Conservation (phyloP, 2,113 vertebrate genomes). For the Triplophysa dalaica region DNA sequence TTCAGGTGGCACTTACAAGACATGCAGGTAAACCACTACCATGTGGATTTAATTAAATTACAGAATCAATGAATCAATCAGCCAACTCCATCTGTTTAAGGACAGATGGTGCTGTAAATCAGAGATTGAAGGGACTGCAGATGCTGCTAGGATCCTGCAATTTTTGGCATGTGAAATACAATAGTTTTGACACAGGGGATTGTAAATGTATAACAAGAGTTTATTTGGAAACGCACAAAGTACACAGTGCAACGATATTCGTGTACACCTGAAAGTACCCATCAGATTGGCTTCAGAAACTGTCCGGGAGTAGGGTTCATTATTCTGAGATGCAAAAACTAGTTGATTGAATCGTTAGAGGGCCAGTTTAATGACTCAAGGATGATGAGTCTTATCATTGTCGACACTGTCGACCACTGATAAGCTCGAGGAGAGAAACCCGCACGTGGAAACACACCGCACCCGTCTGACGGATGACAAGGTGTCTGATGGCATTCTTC, state of each 20-base stretch:
- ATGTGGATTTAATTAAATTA: constrained; percentile 46
- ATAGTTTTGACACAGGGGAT: constrained; percentile 20
- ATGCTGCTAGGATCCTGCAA: constrained; percentile 11
- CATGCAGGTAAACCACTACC: constrained; percentile 31
- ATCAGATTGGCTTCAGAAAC: neutral
- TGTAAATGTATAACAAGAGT: neutral
- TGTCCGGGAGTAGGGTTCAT: constrained; percentile 10
- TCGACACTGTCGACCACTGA: constrained; percentile 20
- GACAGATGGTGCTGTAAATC: constrained; percentile 47
- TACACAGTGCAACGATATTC: neutral
- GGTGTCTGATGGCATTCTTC: constrained; percentile 20
- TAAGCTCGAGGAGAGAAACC: constrained; percentile 37
- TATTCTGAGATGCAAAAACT: constrained; percentile 34
- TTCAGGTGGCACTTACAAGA: constrained; percentile 20
- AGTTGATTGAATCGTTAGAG: constrained; percentile 38
- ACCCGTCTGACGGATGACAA: constrained; percentile 24
- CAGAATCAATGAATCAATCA: constrained; percentile 53
- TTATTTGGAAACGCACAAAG: constrained; percentile 1
- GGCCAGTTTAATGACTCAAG: constrained; percentile 37
- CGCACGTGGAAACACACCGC: constrained; percentile 31
- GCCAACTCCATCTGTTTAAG: constrained; percentile 48
- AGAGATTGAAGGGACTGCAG: constrained; percentile 27
- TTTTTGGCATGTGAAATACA: constrained; percentile 16
- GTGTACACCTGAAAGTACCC: neutral
- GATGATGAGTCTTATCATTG: constrained; percentile 42